Evolutionary conservation across 1,140 invertebrate genomes (phyloP).

Genomic region (Drosophila sp.): DNA sequence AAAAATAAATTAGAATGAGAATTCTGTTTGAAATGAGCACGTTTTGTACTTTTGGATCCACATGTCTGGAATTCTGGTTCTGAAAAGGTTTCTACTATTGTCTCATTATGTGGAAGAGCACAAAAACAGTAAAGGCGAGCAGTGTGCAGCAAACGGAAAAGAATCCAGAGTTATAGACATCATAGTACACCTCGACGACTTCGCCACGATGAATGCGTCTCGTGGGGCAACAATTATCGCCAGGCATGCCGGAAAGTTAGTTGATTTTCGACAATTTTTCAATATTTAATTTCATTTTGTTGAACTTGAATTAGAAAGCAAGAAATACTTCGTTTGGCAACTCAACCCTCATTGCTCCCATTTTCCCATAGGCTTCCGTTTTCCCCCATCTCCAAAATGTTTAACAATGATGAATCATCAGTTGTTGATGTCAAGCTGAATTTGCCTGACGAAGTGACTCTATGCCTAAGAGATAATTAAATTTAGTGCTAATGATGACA

Average conservation of each 20-base stretch:
- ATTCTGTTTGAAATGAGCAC: conserved; percentile 3
- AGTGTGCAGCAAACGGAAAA: conserved; percentile 29
- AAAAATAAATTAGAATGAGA: conserved; percentile 46
- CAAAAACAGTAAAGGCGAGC: conserved; percentile 38
- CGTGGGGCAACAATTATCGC: neutral
- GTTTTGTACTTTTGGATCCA: neutral
- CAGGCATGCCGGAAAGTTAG: conserved; percentile 10
- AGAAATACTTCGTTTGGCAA: neutral
- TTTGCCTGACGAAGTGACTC: neutral
- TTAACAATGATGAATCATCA: conserved; percentile 76
- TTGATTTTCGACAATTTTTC: conserved; percentile 16
- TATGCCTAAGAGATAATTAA: conserved; percentile 61
- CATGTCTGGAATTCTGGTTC: neutral
- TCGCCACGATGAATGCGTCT: conserved; percentile 2
- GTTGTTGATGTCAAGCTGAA: conserved; percentile 8
- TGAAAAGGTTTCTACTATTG: neutral
- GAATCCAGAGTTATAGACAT: conserved; percentile 37
- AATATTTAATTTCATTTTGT: conserved; percentile 8
- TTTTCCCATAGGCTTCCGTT: too few relatives aligned
- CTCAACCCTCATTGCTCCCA: too few relatives aligned
- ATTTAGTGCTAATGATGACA: conserved; percentile 83
- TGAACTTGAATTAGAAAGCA: conserved; percentile 5
- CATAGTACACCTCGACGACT: conserved; percentile 49
- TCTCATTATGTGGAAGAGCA: neutral
- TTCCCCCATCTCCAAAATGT: neutral